These are phyloP conservation scores for Chamaea fasciata DNA, from an alignment of 2,113 vertebrate genomes.

Conservation along the genomic window DNA sequence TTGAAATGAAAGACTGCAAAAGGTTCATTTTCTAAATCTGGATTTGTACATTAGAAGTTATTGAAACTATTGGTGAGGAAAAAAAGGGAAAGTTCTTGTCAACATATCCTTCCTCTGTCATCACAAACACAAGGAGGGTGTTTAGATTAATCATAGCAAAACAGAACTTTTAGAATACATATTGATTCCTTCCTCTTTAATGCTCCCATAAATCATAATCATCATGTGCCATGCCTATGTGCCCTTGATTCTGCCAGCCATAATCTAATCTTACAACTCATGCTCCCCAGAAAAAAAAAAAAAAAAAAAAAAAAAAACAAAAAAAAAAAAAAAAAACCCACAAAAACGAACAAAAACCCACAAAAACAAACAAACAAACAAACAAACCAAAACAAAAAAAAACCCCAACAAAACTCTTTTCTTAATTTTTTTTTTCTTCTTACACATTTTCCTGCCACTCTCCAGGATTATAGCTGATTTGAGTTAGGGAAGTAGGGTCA, in stretches of 20 bases:
- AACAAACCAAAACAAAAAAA: too few relatives aligned
- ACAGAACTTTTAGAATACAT: constrained; percentile 63
- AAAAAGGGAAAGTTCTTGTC: neutral
- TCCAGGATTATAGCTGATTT: neutral
- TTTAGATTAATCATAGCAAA: constrained; percentile 56
- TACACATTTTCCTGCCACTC: neutral
- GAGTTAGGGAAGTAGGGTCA: neutral
- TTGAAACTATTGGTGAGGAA: neutral
- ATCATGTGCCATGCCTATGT: constrained; percentile 38
- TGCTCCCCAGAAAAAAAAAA: constrained; percentile 32
- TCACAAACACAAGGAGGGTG: neutral
- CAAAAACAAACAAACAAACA: too few relatives aligned
- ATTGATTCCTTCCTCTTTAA: constrained; percentile 66
- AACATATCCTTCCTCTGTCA: neutral
- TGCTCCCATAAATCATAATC: constrained; percentile 70
- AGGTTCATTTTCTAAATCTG: neutral
- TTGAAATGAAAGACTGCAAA: neutral
- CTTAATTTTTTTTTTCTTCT: constrained; percentile 26
- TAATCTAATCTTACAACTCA: constrained; percentile 60
- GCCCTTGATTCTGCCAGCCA: constrained; percentile 60
- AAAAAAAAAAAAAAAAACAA: too few relatives aligned
- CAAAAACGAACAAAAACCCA: too few relatives aligned
- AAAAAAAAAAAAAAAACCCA: too few relatives aligned
- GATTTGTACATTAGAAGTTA: neutral
- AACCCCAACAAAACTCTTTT: too few relatives aligned